These are phyloP conservation scores for Eolophus roseicapilla DNA, from an alignment of 2,113 vertebrate species.

Conservation along the genomic window DNA sequence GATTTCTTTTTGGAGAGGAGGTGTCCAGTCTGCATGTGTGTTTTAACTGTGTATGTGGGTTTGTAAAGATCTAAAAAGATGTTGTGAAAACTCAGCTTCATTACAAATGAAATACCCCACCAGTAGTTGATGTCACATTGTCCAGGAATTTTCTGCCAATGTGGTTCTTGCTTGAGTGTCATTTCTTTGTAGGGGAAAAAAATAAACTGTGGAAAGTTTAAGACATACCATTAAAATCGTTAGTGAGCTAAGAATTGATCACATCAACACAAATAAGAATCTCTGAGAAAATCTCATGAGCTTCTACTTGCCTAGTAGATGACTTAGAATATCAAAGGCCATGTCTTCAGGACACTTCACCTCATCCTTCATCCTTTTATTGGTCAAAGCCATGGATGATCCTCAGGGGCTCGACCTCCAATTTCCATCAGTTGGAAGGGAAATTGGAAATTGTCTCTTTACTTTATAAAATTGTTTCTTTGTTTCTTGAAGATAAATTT, in stretches of 20 bases:
- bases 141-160: neutral
- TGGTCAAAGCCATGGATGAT: neutral
- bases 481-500: neutral
- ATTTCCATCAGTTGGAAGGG: neutral
- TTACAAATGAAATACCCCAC: neutral
- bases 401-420: neutral
- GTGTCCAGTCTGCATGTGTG: too few species aligned
- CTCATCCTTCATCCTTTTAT: neutral
- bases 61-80: neutral
- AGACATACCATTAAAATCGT: neutral
- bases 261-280: neutral
- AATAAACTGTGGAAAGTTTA: neutral
- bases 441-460: neutral
- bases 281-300: neutral
- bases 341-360: neutral
- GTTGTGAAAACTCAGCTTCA: neutral
- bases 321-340: neutral
- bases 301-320: neutral
- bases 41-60: fast-evolving
- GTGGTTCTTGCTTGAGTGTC: neutral
- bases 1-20: neutral
- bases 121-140: neutral
- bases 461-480: neutral
- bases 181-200: neutral
- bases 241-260: neutral